Percentiles rank a stretch among this genome's conserved stretches.
phyloP scores from a whole-genome alignment of 2,113 vertebrate species.

The Onychostoma macrolepis region DNA sequence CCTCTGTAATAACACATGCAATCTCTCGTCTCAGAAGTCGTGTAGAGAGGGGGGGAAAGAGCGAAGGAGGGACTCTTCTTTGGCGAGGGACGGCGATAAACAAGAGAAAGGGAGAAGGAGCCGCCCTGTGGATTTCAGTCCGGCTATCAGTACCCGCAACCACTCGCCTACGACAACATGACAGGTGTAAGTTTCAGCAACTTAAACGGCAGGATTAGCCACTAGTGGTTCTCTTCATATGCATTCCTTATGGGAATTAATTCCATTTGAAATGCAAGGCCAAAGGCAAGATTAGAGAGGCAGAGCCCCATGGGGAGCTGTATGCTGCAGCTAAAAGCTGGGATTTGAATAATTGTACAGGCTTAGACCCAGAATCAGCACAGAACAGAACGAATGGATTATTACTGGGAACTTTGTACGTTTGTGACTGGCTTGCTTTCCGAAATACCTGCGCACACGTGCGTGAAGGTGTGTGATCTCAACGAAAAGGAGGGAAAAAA shows the following conservation, averaged over 20 bases:
- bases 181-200: constrained; percentile 98
- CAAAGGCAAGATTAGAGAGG: constrained; percentile 98
- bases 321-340: constrained; percentile 98
- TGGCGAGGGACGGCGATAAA: constrained; percentile 32
- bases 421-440: constrained; percentile 94
- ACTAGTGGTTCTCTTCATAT: constrained; percentile 96
- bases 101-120: constrained; percentile 29
- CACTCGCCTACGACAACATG: constrained; percentile 82
- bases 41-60: background rate
- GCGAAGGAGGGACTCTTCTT: constrained; percentile 32
- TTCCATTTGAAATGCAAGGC: constrained; percentile 99
- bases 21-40: constrained; percentile 31
- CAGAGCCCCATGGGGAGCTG: constrained; percentile 96
- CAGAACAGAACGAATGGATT: constrained; percentile 99
- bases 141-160: constrained; percentile 77
- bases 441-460: constrained; percentile 76
- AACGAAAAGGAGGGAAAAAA: constrained; percentile 39
- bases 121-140: constrained; percentile 72
- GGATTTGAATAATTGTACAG: constrained; percentile 99
- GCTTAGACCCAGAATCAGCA: constrained; percentile 96
- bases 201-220: constrained; percentile 97
- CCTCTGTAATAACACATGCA: constrained; percentile 11
- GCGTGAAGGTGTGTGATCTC: constrained; percentile 45
- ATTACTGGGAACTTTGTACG: constrained; percentile 92
- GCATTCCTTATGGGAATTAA: constrained; percentile 99